Evolutionary conservation across 2,797 vertebrate species (phyloP).

Genomic region (Trichosurus vulpecula): DNA sequence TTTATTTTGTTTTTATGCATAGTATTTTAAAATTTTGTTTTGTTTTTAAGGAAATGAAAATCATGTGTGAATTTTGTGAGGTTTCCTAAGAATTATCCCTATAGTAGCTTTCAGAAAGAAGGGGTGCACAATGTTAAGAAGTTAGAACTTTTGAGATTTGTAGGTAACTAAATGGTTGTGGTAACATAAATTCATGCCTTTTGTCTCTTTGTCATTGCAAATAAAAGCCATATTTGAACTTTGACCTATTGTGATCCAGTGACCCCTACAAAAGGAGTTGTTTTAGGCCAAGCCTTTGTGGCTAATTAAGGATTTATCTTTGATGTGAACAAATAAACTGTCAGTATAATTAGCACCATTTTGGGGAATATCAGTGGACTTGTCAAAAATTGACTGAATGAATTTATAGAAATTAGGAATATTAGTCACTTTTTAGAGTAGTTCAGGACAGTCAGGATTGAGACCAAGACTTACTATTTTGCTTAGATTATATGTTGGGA

Average conservation of each 20-base stretch:
- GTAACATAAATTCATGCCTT: background rate
- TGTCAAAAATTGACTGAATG: background rate
- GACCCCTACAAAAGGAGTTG: background rate
- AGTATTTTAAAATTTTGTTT: slow-evolving; percentile 7
- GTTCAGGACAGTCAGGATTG: background rate
- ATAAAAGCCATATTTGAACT: background rate
- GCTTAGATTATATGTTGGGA: background rate
- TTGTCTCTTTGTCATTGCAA: background rate
- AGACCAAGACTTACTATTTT: slow-evolving; percentile 9
- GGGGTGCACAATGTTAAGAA: background rate
- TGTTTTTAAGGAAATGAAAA: slow-evolving; percentile 4
- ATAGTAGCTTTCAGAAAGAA: background rate
- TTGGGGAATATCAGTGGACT: background rate
- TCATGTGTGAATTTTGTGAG: slow-evolving; percentile 25
- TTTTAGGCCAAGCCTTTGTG: background rate
- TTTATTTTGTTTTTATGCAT: background rate
- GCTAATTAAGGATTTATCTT: background rate
- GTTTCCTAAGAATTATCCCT: background rate
- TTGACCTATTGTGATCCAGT: background rate
- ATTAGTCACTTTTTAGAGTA: background rate
- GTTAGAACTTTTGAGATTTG: slow-evolving; percentile 32
- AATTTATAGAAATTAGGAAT: background rate
- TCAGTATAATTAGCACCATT: background rate
- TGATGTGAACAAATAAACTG: background rate
- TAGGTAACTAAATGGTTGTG: background rate